phyloP scores from a whole-genome alignment of 2,797 vertebrate genomes.

The Sus cebifrons region DNA sequence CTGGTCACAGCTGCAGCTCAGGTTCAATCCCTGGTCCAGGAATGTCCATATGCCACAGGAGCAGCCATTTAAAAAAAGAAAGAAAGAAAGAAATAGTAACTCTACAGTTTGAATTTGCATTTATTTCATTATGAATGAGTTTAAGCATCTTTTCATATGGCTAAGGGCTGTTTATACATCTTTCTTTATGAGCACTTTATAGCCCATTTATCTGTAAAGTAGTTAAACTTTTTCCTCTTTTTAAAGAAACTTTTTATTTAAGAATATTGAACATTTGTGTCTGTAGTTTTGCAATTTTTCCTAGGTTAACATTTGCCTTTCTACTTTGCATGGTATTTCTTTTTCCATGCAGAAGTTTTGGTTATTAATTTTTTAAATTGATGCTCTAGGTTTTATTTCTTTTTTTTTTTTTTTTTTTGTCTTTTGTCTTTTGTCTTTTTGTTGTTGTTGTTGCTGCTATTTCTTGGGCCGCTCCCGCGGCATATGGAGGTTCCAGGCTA shows the following conservation, averaged over 20 bases:
- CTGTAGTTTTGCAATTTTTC: not conserved
- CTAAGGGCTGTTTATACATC: not conserved
- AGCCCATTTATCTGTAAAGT: not conserved
- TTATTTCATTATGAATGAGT: not conserved
- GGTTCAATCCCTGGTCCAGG: no score
- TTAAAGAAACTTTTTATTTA: not conserved
- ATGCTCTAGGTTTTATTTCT: slow-evolving; percentile 24
- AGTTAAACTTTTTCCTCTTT: not conserved
- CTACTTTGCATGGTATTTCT: not conserved
- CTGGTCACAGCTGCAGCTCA: no score
- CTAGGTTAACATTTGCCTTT: not conserved
- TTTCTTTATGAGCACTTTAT: slow-evolving; percentile 21
- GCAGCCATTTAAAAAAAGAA: no score
- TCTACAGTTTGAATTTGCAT: not conserved
- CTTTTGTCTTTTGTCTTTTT: no score
- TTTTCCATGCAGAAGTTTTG: not conserved
- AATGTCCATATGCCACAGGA: no score
- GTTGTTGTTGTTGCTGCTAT: no score
- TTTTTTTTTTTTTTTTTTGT: no score
- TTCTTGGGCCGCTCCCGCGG: no score
- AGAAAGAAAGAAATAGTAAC: not conserved
- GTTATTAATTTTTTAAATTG: slow-evolving; percentile 2
- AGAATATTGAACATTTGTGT: not conserved
- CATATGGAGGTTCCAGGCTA: no score
- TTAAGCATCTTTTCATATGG: not conserved